Evolutionary conservation across 1,140 invertebrate species (phyloP), one percentile per base, ranked within the genome.

Genomic region (Schlechtendalia chinensis): DNA sequence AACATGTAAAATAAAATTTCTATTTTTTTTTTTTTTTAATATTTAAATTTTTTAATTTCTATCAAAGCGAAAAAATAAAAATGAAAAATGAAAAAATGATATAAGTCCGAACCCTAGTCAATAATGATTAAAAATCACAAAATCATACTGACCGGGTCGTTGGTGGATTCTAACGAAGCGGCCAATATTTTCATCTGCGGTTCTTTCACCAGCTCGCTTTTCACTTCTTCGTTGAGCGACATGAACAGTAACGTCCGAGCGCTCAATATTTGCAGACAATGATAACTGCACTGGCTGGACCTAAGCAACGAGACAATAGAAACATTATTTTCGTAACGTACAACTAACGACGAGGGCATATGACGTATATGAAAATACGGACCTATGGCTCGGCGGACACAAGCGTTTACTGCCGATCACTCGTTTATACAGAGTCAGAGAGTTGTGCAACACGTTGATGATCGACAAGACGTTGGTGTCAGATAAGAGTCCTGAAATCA

Each of bases 251-350:
- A 86, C 6, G 90, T 87, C 39, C 91, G 84, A 3, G 90, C 90
- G 83, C 89, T 90, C 27, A 91, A 84, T 54, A 92, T 88, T 84
- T 91, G 91, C 27, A 91, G 86, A 84, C 91, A 92, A 84, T 92
- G 91, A 82, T 90, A 88, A 82, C 88, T 90, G 84, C 91, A 92
- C 82, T 89, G 87, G 12, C 90, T 87, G 86, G 88, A 88, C 83
- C 91, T 88, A 81, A 84, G 8, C 8, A 39, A 85, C 24, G n/a
- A 59, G 59, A 79, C 29, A 59, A 32, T 27, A 59, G 2, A 6
- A 17, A 54, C 53, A 6, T 54, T n/a, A 5, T 14, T 65, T 22
- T 5, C 14, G 47, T 5, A 8, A 50, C 14, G 14, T 22, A 12
- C 27, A 11, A 22, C n/a, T n/a, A 19, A n/a, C 27, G 47, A 10